Conservation (phyloP, 2,888 invertebrate genomes). For the Carcina quercana region DNA sequence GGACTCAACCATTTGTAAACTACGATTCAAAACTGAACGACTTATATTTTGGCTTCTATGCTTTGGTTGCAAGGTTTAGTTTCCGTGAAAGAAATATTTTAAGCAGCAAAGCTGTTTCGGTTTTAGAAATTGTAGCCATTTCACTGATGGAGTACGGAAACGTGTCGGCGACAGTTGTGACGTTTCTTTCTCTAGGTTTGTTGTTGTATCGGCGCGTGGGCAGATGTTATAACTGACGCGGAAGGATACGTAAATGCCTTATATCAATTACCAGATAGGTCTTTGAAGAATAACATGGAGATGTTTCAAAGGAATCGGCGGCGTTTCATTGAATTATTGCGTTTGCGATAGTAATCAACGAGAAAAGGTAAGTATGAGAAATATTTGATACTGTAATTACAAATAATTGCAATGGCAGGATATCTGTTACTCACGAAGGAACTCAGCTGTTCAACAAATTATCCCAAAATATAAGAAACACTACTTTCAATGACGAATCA, state of each 20-base stretch:
- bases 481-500: too few species aligned
- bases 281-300: too few species aligned
- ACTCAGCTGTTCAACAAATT: too few species aligned
- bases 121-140: conserved; percentile 35
- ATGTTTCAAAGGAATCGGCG: too few species aligned
- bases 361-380: too few species aligned
- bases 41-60: conserved; percentile 26
- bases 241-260: background rate
- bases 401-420: too few species aligned
- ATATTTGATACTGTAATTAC: too few species aligned
- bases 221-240: conserved; percentile 53
- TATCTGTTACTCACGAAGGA: too few species aligned
- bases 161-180: conserved; percentile 52
- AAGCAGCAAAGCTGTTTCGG: conserved; percentile 21
- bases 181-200: conserved; percentile 36
- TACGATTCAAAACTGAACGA: background rate
- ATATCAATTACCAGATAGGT: too few species aligned
- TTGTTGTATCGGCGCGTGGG: conserved; percentile 54
- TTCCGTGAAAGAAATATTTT: conserved; percentile 5
- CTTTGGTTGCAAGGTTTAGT: conserved; percentile 12
- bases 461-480: too few species aligned
- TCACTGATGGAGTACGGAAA: conserved; percentile 46
- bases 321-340: too few species aligned
- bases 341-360: too few species aligned
- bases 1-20: conserved; percentile 1